Evolutionary conservation across 2,113 vertebrate genomes (phyloP), one percentile per base, ranked within the genome.

Genomic region (Entomyzon cyanotis): DNA sequence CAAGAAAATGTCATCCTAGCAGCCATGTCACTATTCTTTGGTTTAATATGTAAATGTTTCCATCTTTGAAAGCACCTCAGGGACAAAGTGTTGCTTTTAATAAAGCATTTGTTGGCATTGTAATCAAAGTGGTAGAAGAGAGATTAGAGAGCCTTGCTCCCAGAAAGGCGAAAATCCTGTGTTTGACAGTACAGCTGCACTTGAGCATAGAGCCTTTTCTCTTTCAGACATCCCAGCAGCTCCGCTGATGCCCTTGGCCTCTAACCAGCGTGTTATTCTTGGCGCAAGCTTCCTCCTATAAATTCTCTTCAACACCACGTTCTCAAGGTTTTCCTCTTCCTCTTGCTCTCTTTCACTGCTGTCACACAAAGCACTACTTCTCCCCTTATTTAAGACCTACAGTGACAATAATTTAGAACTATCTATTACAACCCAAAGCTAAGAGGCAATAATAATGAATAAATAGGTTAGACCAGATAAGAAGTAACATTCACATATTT

Each of bases 401-500:
- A 11, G 9, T 46, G 18, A 50, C 3, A 71, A 21, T 60, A 60
- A 27, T 76, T 71, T 37, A 49, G 21, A 73, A 27, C 1, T 64
- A 65, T 10, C 55, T 87, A 6, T 55, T 47, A 49, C 60, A 3
- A 3, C 35, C 16, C n/a, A 37, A 56, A 60, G 21, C 5, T 64
- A 60, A 56, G 41, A 62, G 17, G 9, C 16, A 56, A 22, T 25
- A 70, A 49, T 50, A n/a, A 64, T 27, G 2, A 18, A 24, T 35
- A 74, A 65, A 41, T 24, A 9, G 41, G 7, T 50, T 86, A 60
- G 10, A 69, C 30, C 53, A 79, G 13, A 28, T 41, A 12, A 76
- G 30, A 17, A 95, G 13, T 0, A 1, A 22, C 0, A 0, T 4
- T 28, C 63, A 76, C 19, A 4, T 70, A 46, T 53, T 55, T 86